A percentile compares a stretch with the other conserved stretches of the same genome.
phyloP scores from a whole-genome alignment of 2,797 vertebrate genomes.

The Hippopotamyrus pictus region DNA sequence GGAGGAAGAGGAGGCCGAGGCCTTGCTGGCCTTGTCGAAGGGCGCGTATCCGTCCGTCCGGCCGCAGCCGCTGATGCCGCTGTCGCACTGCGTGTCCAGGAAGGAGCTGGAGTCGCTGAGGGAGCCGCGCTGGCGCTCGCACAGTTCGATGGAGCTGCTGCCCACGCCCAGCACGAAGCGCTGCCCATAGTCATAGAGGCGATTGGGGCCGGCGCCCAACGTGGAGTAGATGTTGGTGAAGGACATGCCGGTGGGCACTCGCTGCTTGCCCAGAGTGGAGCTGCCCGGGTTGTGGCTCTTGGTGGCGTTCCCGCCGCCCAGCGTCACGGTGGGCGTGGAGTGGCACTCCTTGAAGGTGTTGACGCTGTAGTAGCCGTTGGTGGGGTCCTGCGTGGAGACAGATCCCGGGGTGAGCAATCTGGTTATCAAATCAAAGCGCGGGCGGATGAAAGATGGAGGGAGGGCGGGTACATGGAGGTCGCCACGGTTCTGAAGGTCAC shows the following conservation, averaged over 20 bases:
- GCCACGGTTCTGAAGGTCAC: neutral
- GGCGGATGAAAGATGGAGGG: neutral
- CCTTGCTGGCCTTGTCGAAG: conserved; percentile 98
- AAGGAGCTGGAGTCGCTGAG: conserved; percentile 98
- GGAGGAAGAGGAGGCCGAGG: conserved; percentile 90
- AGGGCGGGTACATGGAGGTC: neutral
- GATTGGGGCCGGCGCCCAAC: conserved; percentile 83
- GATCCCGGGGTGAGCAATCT: neutral
- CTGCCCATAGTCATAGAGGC: conserved; percentile 95
- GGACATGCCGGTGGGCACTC: conserved; percentile 96
- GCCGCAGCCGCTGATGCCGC: conserved; percentile 95
- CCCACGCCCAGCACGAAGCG: conserved; percentile 95
- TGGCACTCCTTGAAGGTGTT: conserved; percentile 75
- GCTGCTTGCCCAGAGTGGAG: conserved; percentile 73
- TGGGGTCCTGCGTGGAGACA: conserved; percentile 61
- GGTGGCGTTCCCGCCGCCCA: conserved; percentile 56
- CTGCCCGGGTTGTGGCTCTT: conserved; percentile 51
- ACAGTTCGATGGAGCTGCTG: conserved; percentile 97
- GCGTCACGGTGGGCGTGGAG: conserved; percentile 65
- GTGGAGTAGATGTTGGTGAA: conserved; percentile 99
- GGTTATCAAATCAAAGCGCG: neutral
- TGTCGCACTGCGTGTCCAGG: conserved; percentile 97
- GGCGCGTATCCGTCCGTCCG: conserved; percentile 93
- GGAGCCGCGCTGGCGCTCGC: conserved; percentile 91
- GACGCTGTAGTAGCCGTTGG: conserved; percentile 74